These are phyloP conservation scores for Ciconia nigra DNA, from an alignment of 2,797 vertebrate species.

Conservation along the genomic window DNA sequence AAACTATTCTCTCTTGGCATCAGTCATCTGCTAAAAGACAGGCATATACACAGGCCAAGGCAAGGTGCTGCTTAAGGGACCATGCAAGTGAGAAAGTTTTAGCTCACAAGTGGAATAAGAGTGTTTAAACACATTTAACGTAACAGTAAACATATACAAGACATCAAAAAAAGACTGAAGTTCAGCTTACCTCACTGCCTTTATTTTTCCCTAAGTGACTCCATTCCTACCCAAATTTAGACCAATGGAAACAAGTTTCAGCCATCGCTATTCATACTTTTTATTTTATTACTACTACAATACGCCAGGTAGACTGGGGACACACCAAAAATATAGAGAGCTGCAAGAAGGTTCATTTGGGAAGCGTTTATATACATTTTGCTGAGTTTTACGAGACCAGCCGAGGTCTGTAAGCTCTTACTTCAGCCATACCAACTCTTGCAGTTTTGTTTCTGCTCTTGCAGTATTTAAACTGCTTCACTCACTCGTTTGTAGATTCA, in stretches of 20 bases:
- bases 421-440: background rate
- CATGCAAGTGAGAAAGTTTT: background rate
- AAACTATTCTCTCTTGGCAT: background rate
- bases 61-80: background rate
- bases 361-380: background rate
- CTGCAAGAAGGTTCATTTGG: background rate
- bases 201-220: slow-evolving; percentile 19
- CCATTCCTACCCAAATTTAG: slow-evolving; percentile 28
- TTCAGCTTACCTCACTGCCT: background rate
- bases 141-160: background rate
- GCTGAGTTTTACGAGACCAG: background rate
- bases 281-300: background rate
- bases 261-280: background rate
- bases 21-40: background rate
- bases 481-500: background rate
- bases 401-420: background rate
- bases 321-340: background rate
- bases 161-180: background rate
- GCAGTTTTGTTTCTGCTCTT: background rate
- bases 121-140: background rate
- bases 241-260: slow-evolving; percentile 12
- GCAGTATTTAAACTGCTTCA: background rate
- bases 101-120: background rate
- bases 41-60: background rate
- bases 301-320: background rate